These are phyloP conservation scores for Psilopsiagon aurifrons DNA, from an alignment of 2,113 vertebrate species.

Conservation along the genomic window DNA sequence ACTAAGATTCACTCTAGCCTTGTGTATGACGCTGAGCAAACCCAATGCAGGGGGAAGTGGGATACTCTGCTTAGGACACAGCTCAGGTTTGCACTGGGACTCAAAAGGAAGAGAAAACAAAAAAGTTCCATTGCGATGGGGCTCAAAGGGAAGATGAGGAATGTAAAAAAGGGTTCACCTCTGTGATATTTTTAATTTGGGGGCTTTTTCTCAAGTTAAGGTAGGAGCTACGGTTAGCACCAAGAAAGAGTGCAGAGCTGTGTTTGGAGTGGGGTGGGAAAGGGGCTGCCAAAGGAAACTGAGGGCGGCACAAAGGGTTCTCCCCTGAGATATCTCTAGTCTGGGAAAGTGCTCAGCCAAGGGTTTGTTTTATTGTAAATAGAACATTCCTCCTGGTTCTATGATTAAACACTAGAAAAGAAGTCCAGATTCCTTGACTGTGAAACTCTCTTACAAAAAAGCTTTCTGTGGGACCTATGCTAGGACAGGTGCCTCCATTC, in stretches of 20 bases:
- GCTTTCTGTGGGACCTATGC: neutral
- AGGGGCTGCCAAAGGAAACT: slow-evolving; percentile 29
- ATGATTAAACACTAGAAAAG: slow-evolving; percentile 16
- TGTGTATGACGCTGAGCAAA: neutral
- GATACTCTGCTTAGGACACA: neutral
- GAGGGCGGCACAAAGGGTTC: slow-evolving; percentile 5
- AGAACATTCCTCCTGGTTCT: slow-evolving; percentile 39
- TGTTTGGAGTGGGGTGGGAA: neutral
- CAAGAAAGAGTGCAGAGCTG: neutral
- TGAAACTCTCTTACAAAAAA: neutral
- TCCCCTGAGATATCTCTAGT: slow-evolving; percentile 46
- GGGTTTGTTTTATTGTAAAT: slow-evolving; percentile 43
- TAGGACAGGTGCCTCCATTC: neutral
- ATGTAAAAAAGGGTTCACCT: neutral
- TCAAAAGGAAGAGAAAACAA: neutral
- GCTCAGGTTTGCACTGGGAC: neutral
- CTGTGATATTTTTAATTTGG: neutral
- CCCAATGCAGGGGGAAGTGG: neutral
- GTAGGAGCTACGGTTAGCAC: neutral
- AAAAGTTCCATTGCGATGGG: neutral
- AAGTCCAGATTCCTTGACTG: neutral
- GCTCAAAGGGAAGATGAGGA: neutral
- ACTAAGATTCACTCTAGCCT: neutral
- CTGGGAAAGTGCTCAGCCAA: slow-evolving; percentile 42
- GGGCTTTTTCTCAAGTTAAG: neutral